Evolutionary conservation across 2,888 invertebrate species (phyloP).

Genomic region (Atethmia centrago): DNA sequence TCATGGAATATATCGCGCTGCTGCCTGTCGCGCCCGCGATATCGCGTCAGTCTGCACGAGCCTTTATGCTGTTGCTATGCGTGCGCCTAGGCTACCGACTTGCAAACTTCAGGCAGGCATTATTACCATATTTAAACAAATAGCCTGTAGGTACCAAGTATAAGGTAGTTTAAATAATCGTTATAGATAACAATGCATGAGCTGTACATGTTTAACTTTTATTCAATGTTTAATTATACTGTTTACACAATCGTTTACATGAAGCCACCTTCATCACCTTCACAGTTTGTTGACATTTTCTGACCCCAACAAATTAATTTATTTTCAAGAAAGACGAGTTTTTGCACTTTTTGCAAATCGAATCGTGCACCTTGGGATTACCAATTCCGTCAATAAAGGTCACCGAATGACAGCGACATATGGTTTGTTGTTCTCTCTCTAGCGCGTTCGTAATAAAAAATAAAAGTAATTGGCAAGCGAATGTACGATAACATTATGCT

Average conservation of each 20-base stretch:
- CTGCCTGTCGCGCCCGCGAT: too few species aligned
- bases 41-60: too few species aligned
- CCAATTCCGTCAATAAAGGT: constrained; percentile 79
- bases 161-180: constrained; percentile 8
- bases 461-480: constrained; percentile 75
- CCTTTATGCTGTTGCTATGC: constrained; percentile 16
- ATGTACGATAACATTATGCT: constrained; percentile 78
- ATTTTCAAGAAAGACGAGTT: constrained; percentile 77
- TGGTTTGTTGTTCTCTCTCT: constrained; percentile 58
- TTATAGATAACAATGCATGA: constrained; percentile 27
- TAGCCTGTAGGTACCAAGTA: background rate
- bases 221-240: constrained; percentile 50
- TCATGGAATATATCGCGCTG: too few species aligned
- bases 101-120: constrained; percentile 11
- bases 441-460: constrained; percentile 39
- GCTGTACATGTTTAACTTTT: constrained; percentile 26
- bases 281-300: constrained; percentile 82
- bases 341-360: constrained; percentile 78
- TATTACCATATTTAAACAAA: constrained; percentile 30
- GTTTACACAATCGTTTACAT: constrained; percentile 54
- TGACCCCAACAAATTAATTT: constrained; percentile 72
- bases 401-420: constrained; percentile 72
- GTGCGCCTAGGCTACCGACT: background rate
- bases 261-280: constrained; percentile 73
- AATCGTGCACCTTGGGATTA: constrained; percentile 78